Base-by-base conservation (phyloP, 1,140 invertebrate species). In the Drosophila navojoa region DNA sequence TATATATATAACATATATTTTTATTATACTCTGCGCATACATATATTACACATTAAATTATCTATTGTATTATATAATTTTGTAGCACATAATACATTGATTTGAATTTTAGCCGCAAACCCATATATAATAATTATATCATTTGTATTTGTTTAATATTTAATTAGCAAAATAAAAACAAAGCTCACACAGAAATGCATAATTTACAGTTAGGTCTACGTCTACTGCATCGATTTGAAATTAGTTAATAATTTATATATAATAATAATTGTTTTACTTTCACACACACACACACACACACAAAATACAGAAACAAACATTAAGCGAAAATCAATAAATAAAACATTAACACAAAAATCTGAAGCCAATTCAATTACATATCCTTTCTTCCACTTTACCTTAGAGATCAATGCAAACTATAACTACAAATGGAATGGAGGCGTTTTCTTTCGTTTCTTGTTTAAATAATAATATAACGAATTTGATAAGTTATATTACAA, bases 241-340 rank as follows among this genome's bases (percentile, higher is more conserved):
- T 77, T 87, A 89, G 79, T 79, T 75, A 72, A 47, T 72, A 76
- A 76, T 69, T 82, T 87, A 77, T 42, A 40, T 87, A 77, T 50
- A 22, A 22, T 22, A 45, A 40, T 87, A 71, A 74, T 71, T 76
- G 72, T 89, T 87, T 82, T 71, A 69, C 61, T 71, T 77, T 68
- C 74, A 71, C 22, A 58, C 44, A 62, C 55, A 58, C 49, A 79
- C 45, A 76, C 29, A 62, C 64, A 64, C 58, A 55, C 45, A 27
- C 50, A 44, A 49, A 45, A 52, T n/a, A 74, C 60, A 45, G 2
- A 69, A 27, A 74, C 52, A 84, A 84, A 69, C 60, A 73, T 84
- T 72, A 76, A 70, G 67, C 63, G 75, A 81, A 86, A 85, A 84
- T 80, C 80, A 84, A 85, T 85, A 85, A 85, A 86, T 69, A 80